phyloP scores from a whole-genome alignment of 2,113 vertebrate genomes.

The Ibidorhyncha struthersii region DNA sequence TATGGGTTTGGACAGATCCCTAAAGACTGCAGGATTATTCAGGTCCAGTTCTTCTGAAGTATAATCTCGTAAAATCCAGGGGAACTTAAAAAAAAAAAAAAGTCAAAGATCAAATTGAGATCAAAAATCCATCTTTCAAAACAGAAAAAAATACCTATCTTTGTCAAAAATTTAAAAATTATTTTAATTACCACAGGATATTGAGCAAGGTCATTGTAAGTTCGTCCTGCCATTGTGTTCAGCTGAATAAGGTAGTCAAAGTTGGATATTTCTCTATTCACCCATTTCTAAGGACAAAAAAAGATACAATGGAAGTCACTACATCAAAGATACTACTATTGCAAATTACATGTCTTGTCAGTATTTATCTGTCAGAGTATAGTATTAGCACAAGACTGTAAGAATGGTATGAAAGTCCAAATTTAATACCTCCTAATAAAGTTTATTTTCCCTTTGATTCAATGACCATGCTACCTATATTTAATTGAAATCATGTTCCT shows the following conservation, averaged over 20 bases:
- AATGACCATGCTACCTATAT: not conserved
- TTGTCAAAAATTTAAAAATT: not conserved
- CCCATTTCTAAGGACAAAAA: conserved; percentile 88
- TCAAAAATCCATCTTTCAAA: not conserved
- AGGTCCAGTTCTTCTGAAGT: conserved; percentile 94
- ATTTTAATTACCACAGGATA: conserved; percentile 90
- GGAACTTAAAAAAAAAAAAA: conserved; percentile 81
- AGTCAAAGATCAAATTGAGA: conserved; percentile 2
- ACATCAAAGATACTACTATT: not conserved
- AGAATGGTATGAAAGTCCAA: not conserved
- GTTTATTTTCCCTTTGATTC: not conserved
- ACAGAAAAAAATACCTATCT: not conserved
- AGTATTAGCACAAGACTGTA: not conserved
- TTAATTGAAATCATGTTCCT: not conserved
- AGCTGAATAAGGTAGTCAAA: conserved; percentile 98
- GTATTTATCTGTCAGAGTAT: not conserved
- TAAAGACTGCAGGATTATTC: conserved; percentile 89
- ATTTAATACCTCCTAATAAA: not conserved
- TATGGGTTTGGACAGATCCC: conserved; percentile 94
- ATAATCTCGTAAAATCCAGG: conserved; percentile 94
- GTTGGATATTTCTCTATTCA: conserved; percentile 96
- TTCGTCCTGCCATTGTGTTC: conserved; percentile 96
- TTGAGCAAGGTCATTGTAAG: conserved; percentile 95
- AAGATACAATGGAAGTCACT: not conserved
- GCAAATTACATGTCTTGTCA: not conserved